phyloP scores from a whole-genome alignment of 2,113 vertebrate genomes.

The Marmota monax region DNA sequence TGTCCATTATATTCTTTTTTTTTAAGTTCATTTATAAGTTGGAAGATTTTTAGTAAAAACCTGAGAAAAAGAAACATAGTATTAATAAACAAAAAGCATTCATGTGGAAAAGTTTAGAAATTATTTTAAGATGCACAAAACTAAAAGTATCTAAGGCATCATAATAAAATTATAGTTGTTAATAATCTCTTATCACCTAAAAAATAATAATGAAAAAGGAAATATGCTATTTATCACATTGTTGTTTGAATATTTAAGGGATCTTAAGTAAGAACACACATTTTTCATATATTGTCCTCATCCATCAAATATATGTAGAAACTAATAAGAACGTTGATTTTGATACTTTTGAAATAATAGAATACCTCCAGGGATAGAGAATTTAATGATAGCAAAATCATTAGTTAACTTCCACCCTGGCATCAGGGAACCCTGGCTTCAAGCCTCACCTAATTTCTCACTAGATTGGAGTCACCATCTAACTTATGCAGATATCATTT shows the following conservation, averaged over 20 bases:
- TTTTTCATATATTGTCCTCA: conserved; percentile 32
- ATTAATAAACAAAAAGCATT: background rate
- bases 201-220: background rate
- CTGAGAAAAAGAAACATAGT: background rate
- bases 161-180: conserved; percentile 21
- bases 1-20: background rate
- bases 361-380: background rate
- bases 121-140: background rate
- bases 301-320: background rate
- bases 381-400: background rate
- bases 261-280: background rate
- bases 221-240: background rate
- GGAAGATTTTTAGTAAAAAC: background rate
- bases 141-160: background rate
- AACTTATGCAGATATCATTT: background rate
- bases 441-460: background rate
- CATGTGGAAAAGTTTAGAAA: conserved; percentile 21
- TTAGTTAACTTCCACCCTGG: background rate
- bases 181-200: background rate
- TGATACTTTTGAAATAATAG: background rate
- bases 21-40: background rate
- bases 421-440: background rate
- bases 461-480: background rate
- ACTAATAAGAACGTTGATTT: background rate
- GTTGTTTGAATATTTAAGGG: background rate